Evolutionary conservation across 2,113 vertebrate species (phyloP), one percentile per base, ranked within the genome.

Genomic region (Prionailurus bengalensis): DNA sequence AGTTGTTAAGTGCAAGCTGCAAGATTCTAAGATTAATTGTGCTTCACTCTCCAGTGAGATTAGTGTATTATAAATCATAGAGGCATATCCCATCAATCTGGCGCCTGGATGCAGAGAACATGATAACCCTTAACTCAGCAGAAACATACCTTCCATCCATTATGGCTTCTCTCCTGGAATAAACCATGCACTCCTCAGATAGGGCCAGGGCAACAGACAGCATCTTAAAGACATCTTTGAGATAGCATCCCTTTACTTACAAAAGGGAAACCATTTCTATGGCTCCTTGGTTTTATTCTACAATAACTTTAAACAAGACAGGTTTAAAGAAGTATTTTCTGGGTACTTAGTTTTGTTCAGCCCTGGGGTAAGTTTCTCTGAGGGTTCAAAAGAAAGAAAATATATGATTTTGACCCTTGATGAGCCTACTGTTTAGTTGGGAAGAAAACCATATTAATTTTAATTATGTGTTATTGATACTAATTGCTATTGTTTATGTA

Each of bases 21-120:
- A 94, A 97, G 96, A 97, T 97, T 96, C 97, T 96, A 98, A 98
- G 97, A 96, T 97, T 97, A 98, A 97, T 98, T 98, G 97, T 81
- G 94, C 94, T 85, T 96, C 91, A 83, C 92, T 97, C 97, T 98
- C 89, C 96, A 95, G 96, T 92, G 97, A 97, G 97, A 98, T 98
- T 97, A 97, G 74, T 68, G 53, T 96, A 74, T 97, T 98, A 97
- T 94, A 98, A 97, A 97, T 98, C 97, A 98, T 68, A 95, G 82
- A 90, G 95, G 88, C 63, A 78, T 97, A 96, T 82, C 97, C 65
- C 96, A 97, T 98, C 97, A 97, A 70, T 97, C 91, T 98, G 96
- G 90, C 1, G 79, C 78, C 91, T 94, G 51, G 80, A 85, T 96
- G 93, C 84, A 48, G 95, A 86, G 74, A 91, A 95, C 91, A 76